A percentile compares a stretch with the other conserved stretches of the same genome.
phyloP scores from a whole-genome alignment of 92 coral and sea anemone species.

The Heteractis magnifica region DNA sequence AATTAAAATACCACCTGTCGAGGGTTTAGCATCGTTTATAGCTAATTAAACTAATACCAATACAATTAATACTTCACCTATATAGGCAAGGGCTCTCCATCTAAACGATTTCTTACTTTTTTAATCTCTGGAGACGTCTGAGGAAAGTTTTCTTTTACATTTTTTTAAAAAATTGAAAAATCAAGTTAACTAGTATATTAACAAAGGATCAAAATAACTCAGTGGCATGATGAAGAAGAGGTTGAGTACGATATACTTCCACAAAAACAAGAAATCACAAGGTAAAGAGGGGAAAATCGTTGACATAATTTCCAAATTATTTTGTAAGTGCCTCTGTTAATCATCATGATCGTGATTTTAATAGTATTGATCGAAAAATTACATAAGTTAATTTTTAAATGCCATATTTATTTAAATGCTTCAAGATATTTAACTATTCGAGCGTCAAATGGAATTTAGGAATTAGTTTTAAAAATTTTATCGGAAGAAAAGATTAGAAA shows the following conservation, averaged over 20 bases:
- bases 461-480: not conserved
- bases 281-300: not conserved
- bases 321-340: not conserved
- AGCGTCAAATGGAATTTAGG: not conserved
- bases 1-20: not conserved
- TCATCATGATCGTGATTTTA: not conserved
- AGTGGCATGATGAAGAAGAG: conserved; percentile 27
- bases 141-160: not conserved
- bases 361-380: not conserved
- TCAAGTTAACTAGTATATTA: not conserved
- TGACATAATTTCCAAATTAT: not conserved
- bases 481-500: not conserved
- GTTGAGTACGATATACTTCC: conserved; percentile 19
- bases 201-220: not conserved
- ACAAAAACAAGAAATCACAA: conserved; percentile 15
- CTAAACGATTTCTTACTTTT: no score
- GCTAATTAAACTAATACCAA: not conserved
- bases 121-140: not conserved
- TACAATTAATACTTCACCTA: not conserved
- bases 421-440: not conserved
- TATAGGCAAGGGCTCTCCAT: no score
- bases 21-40: not conserved
- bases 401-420: no score
- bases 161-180: not conserved
- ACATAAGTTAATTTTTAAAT: no score